These are phyloP conservation scores for Alviniconcha strummeri DNA, from an alignment of 2,888 invertebrate species.

Conservation along the genomic window DNA sequence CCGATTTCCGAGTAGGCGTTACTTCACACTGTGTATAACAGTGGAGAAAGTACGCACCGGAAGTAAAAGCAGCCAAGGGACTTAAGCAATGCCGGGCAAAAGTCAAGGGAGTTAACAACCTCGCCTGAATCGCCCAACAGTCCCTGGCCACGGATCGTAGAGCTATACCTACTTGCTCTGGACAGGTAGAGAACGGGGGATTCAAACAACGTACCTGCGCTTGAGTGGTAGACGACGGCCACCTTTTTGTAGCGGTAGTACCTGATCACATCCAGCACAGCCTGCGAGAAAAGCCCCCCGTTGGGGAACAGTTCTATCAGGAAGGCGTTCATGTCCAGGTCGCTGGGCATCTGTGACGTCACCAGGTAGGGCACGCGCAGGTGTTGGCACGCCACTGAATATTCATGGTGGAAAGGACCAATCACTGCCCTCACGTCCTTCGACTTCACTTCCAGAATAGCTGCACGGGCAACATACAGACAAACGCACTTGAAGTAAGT, in stretches of 20 bases:
- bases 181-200: too few species aligned
- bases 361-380: constrained; percentile 65
- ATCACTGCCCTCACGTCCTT: constrained; percentile 57
- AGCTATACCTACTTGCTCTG: too few species aligned
- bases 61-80: too few species aligned
- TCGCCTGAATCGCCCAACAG: too few species aligned
- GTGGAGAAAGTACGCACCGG: too few species aligned
- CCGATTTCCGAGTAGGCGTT: too few species aligned
- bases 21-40: too few species aligned
- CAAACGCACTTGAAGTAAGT: too few species aligned
- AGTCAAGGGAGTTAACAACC: too few species aligned
- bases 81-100: too few species aligned
- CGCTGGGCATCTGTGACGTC: constrained; percentile 54
- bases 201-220: constrained; percentile 44
- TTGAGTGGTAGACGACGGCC: constrained; percentile 57
- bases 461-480: constrained; percentile 15
- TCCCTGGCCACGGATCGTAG: too few species aligned
- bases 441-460: constrained; percentile 21
- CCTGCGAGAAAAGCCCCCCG: constrained; percentile 47
- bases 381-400: constrained; percentile 58
- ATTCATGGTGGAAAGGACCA: constrained; percentile 59
- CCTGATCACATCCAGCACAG: constrained; percentile 57
- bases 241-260: constrained; percentile 55
- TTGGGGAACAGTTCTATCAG: constrained; percentile 60
- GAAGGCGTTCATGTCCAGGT: constrained; percentile 43